Evolutionary conservation across 1,140 invertebrate genomes (phyloP).

Genomic region (Dreissena polymorpha): DNA sequence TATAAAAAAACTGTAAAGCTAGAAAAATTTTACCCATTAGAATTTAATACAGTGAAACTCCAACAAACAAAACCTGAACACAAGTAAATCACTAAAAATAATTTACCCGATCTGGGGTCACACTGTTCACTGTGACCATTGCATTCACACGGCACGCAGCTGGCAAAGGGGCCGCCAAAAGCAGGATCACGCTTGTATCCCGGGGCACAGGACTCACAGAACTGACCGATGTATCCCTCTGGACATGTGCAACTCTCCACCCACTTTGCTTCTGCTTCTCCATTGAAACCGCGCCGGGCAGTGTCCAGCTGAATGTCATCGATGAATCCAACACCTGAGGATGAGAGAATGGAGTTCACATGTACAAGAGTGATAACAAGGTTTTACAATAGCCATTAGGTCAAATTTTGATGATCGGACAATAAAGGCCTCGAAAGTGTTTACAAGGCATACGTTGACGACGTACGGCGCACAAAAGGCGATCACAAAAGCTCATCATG

Average conservation of each 20-base stretch:
- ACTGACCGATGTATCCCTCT: constrained; percentile 93
- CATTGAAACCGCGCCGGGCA: constrained; percentile 89
- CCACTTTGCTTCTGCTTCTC: constrained; percentile 88
- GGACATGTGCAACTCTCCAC: constrained; percentile 97
- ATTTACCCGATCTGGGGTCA: constrained; percentile 95
- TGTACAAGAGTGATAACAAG: no score
- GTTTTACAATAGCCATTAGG: no score
- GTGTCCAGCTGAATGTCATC: constrained; percentile 94
- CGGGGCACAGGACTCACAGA: constrained; percentile 97
- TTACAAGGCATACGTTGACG: no score
- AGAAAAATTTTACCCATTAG: no score
- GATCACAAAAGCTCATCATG: no score
- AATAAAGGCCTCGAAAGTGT: no score
- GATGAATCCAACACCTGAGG: constrained; percentile 89
- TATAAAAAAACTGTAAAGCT: no score
- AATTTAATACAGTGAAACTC: no score
- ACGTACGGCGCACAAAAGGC: no score
- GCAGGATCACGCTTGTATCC: constrained; percentile 95
- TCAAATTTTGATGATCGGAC: no score
- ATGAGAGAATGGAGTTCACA: constrained; percentile 24
- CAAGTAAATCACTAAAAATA: constrained; percentile 52
- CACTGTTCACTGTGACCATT: constrained; percentile 97
- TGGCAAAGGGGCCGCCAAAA: constrained; percentile 93
- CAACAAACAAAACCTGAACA: not conserved
- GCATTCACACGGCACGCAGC: constrained; percentile 97